A percentile compares a stretch with the other conserved stretches of the same genome.
These are phyloP conservation scores for Drosophila niveifrons DNA, from an alignment of 2,888 invertebrate genomes.

Conservation along the genomic window DNA sequence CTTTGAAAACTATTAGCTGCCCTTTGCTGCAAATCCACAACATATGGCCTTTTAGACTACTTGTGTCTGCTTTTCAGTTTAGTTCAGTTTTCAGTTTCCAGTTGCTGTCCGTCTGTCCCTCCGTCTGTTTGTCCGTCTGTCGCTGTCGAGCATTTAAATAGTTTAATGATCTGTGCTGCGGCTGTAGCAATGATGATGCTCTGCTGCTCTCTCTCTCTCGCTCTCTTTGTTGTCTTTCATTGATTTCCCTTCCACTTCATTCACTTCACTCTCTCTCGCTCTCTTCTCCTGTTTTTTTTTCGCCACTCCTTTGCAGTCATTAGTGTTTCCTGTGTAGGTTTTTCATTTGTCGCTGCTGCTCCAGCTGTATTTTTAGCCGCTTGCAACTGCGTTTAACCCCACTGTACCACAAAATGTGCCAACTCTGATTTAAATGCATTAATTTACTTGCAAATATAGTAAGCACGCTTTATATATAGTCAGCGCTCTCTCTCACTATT, in stretches of 20 bases:
- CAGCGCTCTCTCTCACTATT: not conserved
- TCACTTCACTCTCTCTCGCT: conserved; percentile 11
- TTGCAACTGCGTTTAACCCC: not conserved
- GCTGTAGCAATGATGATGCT: conserved; percentile 17
- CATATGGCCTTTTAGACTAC: conserved; percentile 68
- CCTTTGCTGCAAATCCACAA: conserved; percentile 60
- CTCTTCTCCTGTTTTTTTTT: conserved; percentile 4
- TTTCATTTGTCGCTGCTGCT: conserved; percentile 65
- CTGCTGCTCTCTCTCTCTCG: not conserved
- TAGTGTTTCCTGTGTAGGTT: conserved; percentile 79
- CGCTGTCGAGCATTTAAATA: conserved; percentile 70
- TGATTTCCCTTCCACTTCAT: conserved; percentile 45
- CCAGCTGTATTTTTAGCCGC: conserved; percentile 56
- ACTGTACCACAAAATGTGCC: conserved; percentile 11
- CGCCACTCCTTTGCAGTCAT: conserved; percentile 60
- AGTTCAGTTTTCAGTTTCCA: conserved; percentile 37
- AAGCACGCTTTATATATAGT: not conserved
- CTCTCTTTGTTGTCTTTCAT: conserved; percentile 18
- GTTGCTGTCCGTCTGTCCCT: conserved; percentile 34
- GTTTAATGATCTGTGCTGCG: conserved; percentile 77
- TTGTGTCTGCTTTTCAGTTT: conserved; percentile 48
- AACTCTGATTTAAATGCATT: conserved; percentile 20
- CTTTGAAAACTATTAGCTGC: conserved; percentile 80
- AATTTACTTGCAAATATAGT: not conserved
- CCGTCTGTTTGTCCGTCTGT: conserved; percentile 17